Evolutionary conservation across 1,140 invertebrate genomes (phyloP).

Genomic region (Drosophila lacertosa): DNA sequence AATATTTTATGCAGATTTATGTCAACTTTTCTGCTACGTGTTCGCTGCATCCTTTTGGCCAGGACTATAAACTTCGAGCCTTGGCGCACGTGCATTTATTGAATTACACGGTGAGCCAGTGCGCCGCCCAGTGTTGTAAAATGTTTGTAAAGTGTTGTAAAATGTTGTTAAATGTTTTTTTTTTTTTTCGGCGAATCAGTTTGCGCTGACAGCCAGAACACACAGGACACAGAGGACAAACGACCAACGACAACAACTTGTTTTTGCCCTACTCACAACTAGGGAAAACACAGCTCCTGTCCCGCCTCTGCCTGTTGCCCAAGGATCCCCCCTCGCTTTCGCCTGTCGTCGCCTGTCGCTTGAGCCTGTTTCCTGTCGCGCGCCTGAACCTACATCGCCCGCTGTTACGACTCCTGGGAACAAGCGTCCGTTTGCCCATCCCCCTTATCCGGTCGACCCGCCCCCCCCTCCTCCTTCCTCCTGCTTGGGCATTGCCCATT

Average conservation of each 20-base stretch:
- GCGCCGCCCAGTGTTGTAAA: constrained; percentile 18
- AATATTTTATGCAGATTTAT: constrained; percentile 83
- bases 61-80: neutral
- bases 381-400: constrained; percentile 4
- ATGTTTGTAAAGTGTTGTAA: constrained; percentile 71
- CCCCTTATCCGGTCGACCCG: too few relatives aligned
- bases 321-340: neutral
- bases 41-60: constrained; percentile 59
- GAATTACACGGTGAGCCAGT: constrained; percentile 64
- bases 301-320: neutral
- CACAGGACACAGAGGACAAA: constrained; percentile 36
- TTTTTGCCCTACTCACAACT: constrained; percentile 65
- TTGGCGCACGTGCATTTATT: constrained; percentile 70
- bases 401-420: constrained; percentile 9
- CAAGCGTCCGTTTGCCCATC: neutral
- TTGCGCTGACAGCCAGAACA: constrained; percentile 57
- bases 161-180: constrained; percentile 56
- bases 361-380: constrained; percentile 17
- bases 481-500: constrained; percentile 6
- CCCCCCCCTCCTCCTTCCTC: neutral
- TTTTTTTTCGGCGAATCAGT: constrained; percentile 68
- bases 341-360: constrained; percentile 12
- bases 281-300: constrained; percentile 1
- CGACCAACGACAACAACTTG: constrained; percentile 62
- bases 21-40: constrained; percentile 76